phyloP scores from a whole-genome alignment of 2,888 invertebrate genomes.

The Drosophila sordidapex region DNA sequence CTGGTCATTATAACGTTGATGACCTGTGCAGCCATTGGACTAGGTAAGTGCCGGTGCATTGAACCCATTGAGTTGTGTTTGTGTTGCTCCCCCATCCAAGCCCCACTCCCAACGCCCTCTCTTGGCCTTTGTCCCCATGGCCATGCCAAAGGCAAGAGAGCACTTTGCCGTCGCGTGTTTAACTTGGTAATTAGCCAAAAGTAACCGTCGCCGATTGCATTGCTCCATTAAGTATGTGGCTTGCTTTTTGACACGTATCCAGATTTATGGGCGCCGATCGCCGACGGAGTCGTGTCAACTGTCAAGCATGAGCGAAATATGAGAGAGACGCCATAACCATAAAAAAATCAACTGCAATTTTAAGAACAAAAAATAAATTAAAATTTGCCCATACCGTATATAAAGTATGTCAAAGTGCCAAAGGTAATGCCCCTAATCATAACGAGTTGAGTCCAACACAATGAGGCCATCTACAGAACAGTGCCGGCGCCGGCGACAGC shows the following conservation, averaged over 20 bases:
- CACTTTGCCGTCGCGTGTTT: slow-evolving; percentile 66
- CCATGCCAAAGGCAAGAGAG: slow-evolving; percentile 37
- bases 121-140: slow-evolving; percentile 2
- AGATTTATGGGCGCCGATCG: slow-evolving; percentile 61
- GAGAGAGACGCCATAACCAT: background rate
- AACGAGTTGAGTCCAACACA: slow-evolving; percentile 25
- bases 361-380: slow-evolving; percentile 18
- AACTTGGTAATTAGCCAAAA: slow-evolving; percentile 74
- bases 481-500: background rate
- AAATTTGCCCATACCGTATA: slow-evolving; percentile 41
- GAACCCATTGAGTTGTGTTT: slow-evolving; percentile 37
- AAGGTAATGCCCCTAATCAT: slow-evolving; percentile 63
- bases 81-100: background rate
- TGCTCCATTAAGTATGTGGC: slow-evolving; percentile 49
- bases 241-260: slow-evolving; percentile 59
- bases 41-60: slow-evolving; percentile 86
- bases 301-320: slow-evolving; percentile 28
- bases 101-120: background rate
- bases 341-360: slow-evolving; percentile 7
- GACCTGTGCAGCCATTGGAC: slow-evolving; percentile 95
- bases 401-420: slow-evolving; percentile 53
- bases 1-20: slow-evolving; percentile 88
- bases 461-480: background rate
- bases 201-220: slow-evolving; percentile 34
- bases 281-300: slow-evolving; percentile 39